A percentile compares a stretch with the other conserved stretches of the same genome.
phyloP scores from a whole-genome alignment of 2,797 vertebrate genomes.

The Bradypodion ventrale region DNA sequence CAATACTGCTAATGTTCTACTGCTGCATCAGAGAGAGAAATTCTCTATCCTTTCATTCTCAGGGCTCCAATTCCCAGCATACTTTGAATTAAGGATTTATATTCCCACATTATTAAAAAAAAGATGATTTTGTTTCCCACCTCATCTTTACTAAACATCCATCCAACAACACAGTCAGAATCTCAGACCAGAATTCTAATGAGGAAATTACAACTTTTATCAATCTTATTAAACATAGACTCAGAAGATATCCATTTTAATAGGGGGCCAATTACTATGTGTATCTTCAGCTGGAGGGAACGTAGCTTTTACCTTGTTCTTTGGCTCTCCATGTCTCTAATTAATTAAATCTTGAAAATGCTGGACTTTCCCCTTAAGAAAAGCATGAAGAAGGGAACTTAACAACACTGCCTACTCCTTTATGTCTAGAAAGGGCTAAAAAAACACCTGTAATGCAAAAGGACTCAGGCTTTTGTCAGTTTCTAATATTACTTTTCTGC shows the following conservation, averaged over 20 bases:
- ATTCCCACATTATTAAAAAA: conserved; percentile 69
- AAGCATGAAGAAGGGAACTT: conserved; percentile 83
- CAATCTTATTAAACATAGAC: conserved; percentile 81
- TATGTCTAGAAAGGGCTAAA: conserved; percentile 79
- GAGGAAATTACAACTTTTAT: conserved; percentile 83
- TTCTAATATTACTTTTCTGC: conserved; percentile 93
- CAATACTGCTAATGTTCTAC: conserved; percentile 22
- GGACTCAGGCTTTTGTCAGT: conserved; percentile 88
- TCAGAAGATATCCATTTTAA: conserved; percentile 82
- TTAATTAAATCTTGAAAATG: conserved; percentile 86
- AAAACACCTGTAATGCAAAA: conserved; percentile 86
- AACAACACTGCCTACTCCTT: conserved; percentile 88
- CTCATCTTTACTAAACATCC: conserved; percentile 55
- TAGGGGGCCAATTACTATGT: conserved; percentile 84
- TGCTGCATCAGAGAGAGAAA: conserved; percentile 14
- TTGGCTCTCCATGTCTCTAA: conserved; percentile 83
- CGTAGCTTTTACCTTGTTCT: conserved; percentile 83
- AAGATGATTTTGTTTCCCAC: conserved; percentile 72
- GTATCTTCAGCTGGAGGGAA: conserved; percentile 83
- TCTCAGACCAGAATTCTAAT: conserved; percentile 76
- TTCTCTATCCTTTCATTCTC: conserved; percentile 39
- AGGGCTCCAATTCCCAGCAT: conserved; percentile 52
- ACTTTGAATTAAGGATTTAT: conserved; percentile 68
- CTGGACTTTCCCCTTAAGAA: conserved; percentile 83
- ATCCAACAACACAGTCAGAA: conserved; percentile 63